Evolutionary conservation across 2,888 invertebrate genomes (phyloP).

Genomic region (Eudasyphora cyanicolor): DNA sequence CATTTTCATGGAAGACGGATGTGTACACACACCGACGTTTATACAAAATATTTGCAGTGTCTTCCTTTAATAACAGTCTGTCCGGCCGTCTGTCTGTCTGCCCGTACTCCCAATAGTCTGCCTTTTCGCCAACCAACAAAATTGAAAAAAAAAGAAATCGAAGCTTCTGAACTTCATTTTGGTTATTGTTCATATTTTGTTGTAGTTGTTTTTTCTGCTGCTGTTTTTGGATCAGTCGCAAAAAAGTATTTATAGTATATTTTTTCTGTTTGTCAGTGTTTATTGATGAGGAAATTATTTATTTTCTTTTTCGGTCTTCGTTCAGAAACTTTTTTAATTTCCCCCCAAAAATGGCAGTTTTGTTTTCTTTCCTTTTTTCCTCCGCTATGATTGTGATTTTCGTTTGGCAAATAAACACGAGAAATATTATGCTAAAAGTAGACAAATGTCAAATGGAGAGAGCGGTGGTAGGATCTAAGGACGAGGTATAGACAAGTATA

Average conservation of each 20-base stretch:
- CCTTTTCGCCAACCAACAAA: not conserved
- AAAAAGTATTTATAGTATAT: constrained; percentile 58
- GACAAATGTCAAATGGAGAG: constrained; percentile 19
- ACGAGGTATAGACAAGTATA: not conserved
- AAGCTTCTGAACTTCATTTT: constrained; percentile 75
- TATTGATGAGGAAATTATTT: constrained; percentile 77
- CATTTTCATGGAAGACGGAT: constrained; percentile 10
- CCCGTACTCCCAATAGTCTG: not conserved
- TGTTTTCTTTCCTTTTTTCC: constrained; percentile 1
- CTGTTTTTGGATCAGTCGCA: constrained; percentile 26
- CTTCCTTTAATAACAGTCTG: not conserved
- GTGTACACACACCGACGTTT: not conserved
- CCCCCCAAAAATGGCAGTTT: constrained; percentile 25
- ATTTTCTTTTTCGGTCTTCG: constrained; percentile 52
- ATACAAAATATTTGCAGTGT: not conserved
- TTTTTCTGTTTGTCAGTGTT: constrained; percentile 67
- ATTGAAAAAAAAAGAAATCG: not conserved
- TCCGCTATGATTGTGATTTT: constrained; percentile 12
- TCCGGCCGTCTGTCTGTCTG: not conserved
- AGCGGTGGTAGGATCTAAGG: not conserved
- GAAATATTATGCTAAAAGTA: constrained; percentile 31
- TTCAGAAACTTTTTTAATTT: constrained; percentile 69
- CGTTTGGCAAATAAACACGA: constrained; percentile 29
- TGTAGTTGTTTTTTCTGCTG: constrained; percentile 26
- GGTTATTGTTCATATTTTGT: constrained; percentile 61